Percentiles rank a stretch among this genome's conserved stretches.
These are phyloP conservation scores for Timema podura DNA, from an alignment of 2,888 invertebrate genomes.

Conservation along the genomic window DNA sequence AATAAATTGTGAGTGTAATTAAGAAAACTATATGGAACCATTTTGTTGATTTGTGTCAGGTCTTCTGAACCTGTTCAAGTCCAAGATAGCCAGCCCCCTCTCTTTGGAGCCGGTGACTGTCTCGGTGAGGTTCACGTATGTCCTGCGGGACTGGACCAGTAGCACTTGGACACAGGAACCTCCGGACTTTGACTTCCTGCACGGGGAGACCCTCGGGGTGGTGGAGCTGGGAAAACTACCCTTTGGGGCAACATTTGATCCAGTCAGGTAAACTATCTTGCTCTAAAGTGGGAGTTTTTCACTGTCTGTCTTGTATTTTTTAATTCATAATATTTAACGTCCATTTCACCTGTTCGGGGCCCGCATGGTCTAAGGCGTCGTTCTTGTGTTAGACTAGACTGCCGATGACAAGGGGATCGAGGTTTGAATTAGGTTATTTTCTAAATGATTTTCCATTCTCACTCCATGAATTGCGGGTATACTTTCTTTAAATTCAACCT, in stretches of 20 bases:
- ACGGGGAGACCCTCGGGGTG: constrained; percentile 53
- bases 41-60: constrained; percentile 41
- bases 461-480: no score
- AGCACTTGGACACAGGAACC: constrained; percentile 61
- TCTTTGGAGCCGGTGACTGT: constrained; percentile 62
- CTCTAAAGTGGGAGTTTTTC: not conserved
- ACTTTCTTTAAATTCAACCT: no score
- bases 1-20: no score
- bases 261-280: constrained; percentile 51
- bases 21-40: no score
- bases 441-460: no score
- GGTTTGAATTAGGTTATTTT: no score
- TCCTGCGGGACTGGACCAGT: constrained; percentile 56
- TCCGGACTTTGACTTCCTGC: constrained; percentile 52
- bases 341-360: no score
- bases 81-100: constrained; percentile 63
- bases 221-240: constrained; percentile 60
- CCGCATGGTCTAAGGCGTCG: no score
- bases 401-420: no score
- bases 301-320: not conserved
- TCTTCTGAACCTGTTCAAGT: constrained; percentile 82
- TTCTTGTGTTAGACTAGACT: no score
- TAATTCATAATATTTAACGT: no score
- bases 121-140: constrained; percentile 72
- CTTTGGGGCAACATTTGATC: constrained; percentile 79